These are phyloP conservation scores for Sinelater perroti DNA, from an alignment of 2,888 invertebrate species.

Conservation along the genomic window DNA sequence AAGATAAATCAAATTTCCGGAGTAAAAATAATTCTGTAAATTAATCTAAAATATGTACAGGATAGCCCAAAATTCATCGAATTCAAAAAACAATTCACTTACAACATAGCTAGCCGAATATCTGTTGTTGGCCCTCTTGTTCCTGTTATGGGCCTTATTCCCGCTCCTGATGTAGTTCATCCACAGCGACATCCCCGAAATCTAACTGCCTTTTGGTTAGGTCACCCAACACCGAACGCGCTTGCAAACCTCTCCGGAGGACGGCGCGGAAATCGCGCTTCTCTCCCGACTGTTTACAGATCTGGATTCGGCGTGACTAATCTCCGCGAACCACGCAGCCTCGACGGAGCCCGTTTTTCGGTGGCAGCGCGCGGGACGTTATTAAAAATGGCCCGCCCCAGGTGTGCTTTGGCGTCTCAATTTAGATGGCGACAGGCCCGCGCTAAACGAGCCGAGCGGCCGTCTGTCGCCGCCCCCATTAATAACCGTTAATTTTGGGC, in stretches of 20 bases:
- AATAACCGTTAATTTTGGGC: slow-evolving; percentile 7
- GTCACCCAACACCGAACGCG: neutral
- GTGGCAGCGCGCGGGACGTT: no score
- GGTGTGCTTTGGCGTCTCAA: no score
- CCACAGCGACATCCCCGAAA: slow-evolving; percentile 60
- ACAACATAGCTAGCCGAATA: slow-evolving; percentile 41
- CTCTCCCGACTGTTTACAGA: slow-evolving; percentile 9
- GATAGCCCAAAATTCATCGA: neutral
- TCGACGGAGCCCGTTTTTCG: no score
- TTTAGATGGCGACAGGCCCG: no score
- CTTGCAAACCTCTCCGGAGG: neutral
- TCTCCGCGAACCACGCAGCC: no score
- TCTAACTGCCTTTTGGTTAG: neutral
- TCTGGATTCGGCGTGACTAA: slow-evolving; percentile 27
- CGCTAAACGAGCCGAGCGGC: no score
- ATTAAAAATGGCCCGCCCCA: no score
- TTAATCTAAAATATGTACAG: no score
- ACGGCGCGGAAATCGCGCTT: neutral
- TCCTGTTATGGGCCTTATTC: slow-evolving; percentile 45
- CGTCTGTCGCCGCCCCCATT: slow-evolving; percentile 4
- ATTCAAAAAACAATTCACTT: slow-evolving; percentile 24
- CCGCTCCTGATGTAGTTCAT: slow-evolving; percentile 63
- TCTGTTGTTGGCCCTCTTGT: slow-evolving; percentile 39
- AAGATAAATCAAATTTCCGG: no score
- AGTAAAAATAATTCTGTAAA: no score